Evolutionary conservation across 2,888 invertebrate genomes (phyloP).

Genomic region (Netelia melanura): DNA sequence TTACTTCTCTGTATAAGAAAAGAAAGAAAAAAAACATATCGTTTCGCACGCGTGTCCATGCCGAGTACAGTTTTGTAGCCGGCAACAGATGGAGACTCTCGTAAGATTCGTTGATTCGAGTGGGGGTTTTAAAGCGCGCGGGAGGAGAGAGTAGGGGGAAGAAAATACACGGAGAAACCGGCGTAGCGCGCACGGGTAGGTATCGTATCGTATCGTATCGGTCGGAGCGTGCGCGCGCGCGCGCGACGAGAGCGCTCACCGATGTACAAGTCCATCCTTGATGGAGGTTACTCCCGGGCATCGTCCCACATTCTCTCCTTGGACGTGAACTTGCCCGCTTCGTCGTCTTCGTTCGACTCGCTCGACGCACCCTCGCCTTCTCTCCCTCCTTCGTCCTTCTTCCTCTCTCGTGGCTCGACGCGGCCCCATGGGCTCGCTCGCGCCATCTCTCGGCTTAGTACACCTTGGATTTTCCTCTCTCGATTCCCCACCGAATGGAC

Average conservation of each 20-base stretch:
- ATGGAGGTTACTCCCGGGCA: constrained; percentile 84
- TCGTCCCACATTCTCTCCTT: constrained; percentile 83
- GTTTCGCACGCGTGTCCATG: background rate
- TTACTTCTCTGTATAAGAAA: too few species aligned
- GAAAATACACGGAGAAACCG: constrained; percentile 52
- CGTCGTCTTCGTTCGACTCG: constrained; percentile 79
- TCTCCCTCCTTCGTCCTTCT: constrained; percentile 75
- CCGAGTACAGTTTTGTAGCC: constrained; percentile 49
- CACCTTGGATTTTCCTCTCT: constrained; percentile 49
- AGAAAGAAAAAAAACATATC: constrained; percentile 8
- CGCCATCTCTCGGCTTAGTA: constrained; percentile 38
- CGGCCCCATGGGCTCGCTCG: constrained; percentile 48
- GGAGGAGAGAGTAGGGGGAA: background rate
- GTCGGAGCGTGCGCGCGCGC: constrained; percentile 36
- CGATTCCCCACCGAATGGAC: constrained; percentile 52
- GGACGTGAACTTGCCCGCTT: constrained; percentile 79
- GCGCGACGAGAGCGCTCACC: constrained; percentile 62
- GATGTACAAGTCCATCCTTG: constrained; percentile 82
- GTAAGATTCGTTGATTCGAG: constrained; percentile 12
- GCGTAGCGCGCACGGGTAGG: constrained; percentile 2
- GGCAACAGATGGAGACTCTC: constrained; percentile 31
- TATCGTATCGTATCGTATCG: constrained; percentile 45
- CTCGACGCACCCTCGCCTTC: constrained; percentile 71
- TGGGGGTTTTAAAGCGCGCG: background rate
- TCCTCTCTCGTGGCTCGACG: constrained; percentile 60